Evolutionary conservation across 2,888 invertebrate species (phyloP).

Genomic region (Pseudococcus viburni): DNA sequence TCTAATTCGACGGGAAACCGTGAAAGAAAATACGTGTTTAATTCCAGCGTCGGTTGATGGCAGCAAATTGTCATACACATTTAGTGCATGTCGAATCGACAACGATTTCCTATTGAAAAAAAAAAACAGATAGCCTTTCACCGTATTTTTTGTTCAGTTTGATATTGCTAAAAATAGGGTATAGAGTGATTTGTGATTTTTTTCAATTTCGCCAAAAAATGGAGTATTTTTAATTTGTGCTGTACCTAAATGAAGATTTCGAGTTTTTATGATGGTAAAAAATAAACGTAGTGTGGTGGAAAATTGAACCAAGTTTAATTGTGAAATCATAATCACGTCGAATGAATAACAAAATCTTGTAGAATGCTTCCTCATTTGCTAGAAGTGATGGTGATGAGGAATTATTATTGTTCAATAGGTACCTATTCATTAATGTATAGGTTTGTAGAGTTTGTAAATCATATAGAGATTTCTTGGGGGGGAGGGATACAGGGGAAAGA

Average conservation of each 20-base stretch:
- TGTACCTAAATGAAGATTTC: not conserved
- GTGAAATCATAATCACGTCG: too few relatives aligned
- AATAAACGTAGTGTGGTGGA: not conserved
- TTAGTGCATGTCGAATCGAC: slow-evolving; percentile 37
- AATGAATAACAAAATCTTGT: too few relatives aligned
- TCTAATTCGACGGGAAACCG: slow-evolving; percentile 43
- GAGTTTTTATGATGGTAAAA: not conserved
- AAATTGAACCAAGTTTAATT: too few relatives aligned
- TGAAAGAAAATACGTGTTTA: slow-evolving; percentile 36
- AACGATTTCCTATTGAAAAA: slow-evolving; percentile 31
- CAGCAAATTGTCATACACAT: slow-evolving; percentile 19
- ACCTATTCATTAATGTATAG: too few relatives aligned
- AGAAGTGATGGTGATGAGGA: too few relatives aligned
- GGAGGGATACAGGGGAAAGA: too few relatives aligned
- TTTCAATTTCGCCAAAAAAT: not conserved
- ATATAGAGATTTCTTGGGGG: too few relatives aligned
- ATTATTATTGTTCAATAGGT: too few relatives aligned
- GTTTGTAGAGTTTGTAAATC: too few relatives aligned
- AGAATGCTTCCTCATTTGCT: too few relatives aligned
- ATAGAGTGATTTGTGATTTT: not conserved
- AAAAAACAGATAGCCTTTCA: slow-evolving; percentile 22
- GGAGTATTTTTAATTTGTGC: not conserved
- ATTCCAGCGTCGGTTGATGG: slow-evolving; percentile 1
- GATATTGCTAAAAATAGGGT: not conserved
- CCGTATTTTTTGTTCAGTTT: not conserved